Base-by-base conservation (phyloP, 2,797 vertebrate genomes). In the Oreochromis mossambicus region DNA sequence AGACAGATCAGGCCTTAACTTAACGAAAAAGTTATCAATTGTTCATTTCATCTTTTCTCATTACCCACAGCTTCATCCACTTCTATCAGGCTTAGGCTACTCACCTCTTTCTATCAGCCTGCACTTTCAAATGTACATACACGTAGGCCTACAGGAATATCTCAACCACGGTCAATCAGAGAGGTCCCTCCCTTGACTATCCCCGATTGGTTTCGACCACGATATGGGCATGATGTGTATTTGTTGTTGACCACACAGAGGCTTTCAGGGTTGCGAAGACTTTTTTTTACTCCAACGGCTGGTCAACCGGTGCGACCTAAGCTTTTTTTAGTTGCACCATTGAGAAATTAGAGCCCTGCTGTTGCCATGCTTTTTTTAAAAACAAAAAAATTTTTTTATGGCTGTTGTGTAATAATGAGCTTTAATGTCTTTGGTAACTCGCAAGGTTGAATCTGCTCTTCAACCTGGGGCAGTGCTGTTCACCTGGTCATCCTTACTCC, bases 401-500 rank as follows among this genome's bases (percentile, higher is more conserved):
- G 13, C 7, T 55, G 55, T 26, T 75, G 11, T 56, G 13, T 51
- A 19, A 41, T 51, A 38, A 54, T 32, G 3, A 79, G 41, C n/a
- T 79, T 81, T 38, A 34, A 21, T 78, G 5, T 76, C 43, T 78
- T 26, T 83, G 34, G 4, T 68, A 10, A 78, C 79, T 82, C n/a
- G 8, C 46, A 76, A 94, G 97, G 92, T 97, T 88, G 96, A 97
- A 81, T 88, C 80, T 83, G 96, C 95, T 11, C 90, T 97, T 87
- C 94, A 94, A 21, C 94, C 94, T 79, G 97, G 97, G 19, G 94
- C 97, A 82, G 96, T 96, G 9, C 86, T 95, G 79, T 88, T 97
- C 77, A 97, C 96, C 6, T 98, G 97, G 97, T 97, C 97, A 56
- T 98, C 97, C 76, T 89, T 96, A 36, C 92, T 93, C 2, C 90